These are phyloP conservation scores for Manis crassicaudata DNA, from an alignment of 2,797 vertebrate species.

Conservation along the genomic window DNA sequence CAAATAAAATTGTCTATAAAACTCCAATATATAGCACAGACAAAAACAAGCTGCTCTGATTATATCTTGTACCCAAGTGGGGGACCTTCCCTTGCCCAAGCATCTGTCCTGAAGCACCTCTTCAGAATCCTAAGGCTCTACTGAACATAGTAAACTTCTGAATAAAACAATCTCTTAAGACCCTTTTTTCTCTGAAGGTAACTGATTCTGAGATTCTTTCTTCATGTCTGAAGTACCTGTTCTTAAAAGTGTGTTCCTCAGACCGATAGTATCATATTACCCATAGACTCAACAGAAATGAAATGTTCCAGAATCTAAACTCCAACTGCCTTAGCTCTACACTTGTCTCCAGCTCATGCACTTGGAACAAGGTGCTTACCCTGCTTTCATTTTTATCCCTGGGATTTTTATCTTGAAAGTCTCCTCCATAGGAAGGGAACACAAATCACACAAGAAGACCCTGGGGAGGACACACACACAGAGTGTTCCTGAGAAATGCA, in stretches of 20 bases:
- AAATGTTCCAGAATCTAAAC: background rate
- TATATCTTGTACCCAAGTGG: background rate
- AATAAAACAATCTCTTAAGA: background rate
- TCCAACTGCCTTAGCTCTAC: background rate
- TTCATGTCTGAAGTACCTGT: background rate
- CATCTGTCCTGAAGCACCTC: background rate
- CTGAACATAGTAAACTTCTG: background rate
- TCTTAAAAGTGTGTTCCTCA: background rate
- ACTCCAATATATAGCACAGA: background rate
- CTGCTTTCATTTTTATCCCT: background rate
- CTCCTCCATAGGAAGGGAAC: background rate
- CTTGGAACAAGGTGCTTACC: background rate
- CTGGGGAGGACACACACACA: too few species aligned
- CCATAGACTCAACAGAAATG: accelerated
- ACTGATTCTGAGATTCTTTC: background rate
- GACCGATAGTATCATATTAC: accelerated
- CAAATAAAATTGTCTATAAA: background rate
- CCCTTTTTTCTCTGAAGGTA: background rate
- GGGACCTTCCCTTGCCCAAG: accelerated
- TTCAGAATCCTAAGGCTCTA: background rate
- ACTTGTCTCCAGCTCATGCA: background rate
- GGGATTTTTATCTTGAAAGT: background rate
- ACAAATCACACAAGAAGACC: background rate
- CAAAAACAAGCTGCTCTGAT: background rate
- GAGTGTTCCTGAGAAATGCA: background rate